Base-by-base conservation (phyloP, 2,113 vertebrate species). In the Gymnorhina tibicen region DNA sequence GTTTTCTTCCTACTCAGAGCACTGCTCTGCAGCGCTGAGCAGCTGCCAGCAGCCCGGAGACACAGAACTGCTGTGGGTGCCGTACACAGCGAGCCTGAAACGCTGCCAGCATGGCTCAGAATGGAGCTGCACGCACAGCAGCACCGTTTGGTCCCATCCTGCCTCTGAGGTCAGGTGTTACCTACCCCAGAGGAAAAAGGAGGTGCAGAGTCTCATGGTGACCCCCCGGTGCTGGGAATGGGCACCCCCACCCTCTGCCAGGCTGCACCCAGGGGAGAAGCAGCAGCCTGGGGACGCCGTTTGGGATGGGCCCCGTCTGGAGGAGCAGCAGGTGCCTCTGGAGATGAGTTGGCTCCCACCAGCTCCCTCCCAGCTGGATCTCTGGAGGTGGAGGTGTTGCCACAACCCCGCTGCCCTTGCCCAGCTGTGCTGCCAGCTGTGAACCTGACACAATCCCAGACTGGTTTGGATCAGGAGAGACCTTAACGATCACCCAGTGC, bases 401-500 rank as follows among this genome's bases (percentile, higher is more conserved):
- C 55, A 52, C 35, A 32, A 4, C 20, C 37, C 55, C 7, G 16
- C 37, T 52, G 67, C 32, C 55, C 37, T 24, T 4, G 26, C 44
- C 55, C 79, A 82, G 53, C 44, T 68, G 52, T 68, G 77, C 63
- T 46, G 33, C 50, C 77, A 55, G 62, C 60, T 56, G n/a, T 39
- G 42, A 3, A 21, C 13, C n/a, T 42, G 59, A 6, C 26, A 26
- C 5, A 1, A 15, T 8, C 22, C 27, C 53, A 52, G 11, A 2
- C 24, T 24, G 41, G 8, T 9, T 13, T 62, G 74, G 10, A 3
- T 8, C 6, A 11, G 39, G 10, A 69, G 6, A 39, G 27, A 37
- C 2, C 19, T 27, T 3, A 52, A 19, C 37, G 1, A 5, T 4
- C 63, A 49, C 0, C 63, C 72, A 49, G 39, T 22, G 15, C 14